A percentile compares a stretch with the other conserved stretches of the same genome.
Conservation (phyloP, 2,888 invertebrate species). For the Scotopteryx bipunctaria region DNA sequence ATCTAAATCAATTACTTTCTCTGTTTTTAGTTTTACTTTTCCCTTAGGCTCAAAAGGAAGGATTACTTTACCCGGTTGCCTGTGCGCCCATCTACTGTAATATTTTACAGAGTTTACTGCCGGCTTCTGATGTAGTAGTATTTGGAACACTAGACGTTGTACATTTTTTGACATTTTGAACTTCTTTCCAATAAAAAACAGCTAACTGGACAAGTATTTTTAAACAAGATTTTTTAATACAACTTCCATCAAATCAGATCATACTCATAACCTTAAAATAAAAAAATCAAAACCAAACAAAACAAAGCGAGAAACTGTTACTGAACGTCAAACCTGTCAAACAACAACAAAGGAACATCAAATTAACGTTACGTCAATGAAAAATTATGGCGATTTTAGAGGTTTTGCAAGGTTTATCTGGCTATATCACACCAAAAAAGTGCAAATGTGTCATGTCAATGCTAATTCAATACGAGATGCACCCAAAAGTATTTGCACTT, state of each 20-base stretch:
- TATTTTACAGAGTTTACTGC: constrained; percentile 48
- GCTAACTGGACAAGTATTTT: background rate
- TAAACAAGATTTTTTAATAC: too few relatives aligned
- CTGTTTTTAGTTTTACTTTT: constrained; percentile 60
- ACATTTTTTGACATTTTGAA: constrained; percentile 44
- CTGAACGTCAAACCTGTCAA: background rate
- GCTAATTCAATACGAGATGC: too few relatives aligned
- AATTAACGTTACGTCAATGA: too few relatives aligned
- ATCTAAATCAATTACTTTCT: constrained; percentile 67
- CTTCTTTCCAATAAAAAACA: background rate
- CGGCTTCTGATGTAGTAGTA: constrained; percentile 38
- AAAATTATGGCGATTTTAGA: too few relatives aligned
- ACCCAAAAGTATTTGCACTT: too few relatives aligned
- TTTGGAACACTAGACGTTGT: constrained; percentile 40
- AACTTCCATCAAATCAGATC: background rate
- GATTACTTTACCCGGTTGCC: constrained; percentile 77
- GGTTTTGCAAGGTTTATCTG: too few relatives aligned
- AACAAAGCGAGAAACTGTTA: background rate
- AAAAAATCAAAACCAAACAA: background rate
- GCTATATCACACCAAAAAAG: too few relatives aligned
- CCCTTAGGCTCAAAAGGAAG: constrained; percentile 70
- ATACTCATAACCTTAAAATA: too few relatives aligned
- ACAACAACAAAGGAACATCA: background rate
- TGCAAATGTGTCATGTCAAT: too few relatives aligned
- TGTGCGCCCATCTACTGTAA: constrained; percentile 78